phyloP scores from a whole-genome alignment of 1,140 invertebrate species.

The Galleria mellonella region DNA sequence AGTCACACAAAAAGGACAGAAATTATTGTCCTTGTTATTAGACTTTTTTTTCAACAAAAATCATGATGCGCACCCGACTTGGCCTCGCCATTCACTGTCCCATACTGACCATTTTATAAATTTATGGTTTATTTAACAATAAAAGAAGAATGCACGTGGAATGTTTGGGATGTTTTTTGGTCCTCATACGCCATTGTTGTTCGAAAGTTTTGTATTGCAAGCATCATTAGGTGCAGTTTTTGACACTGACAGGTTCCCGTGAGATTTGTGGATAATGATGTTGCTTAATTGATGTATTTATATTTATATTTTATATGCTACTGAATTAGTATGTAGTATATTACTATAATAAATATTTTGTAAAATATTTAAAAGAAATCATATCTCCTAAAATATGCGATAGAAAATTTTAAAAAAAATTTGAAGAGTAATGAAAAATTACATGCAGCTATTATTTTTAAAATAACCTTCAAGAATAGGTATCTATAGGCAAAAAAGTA shows the following conservation, averaged over 20 bases:
- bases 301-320: no score
- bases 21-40: conserved; percentile 36
- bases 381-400: no score
- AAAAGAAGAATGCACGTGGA: conserved; percentile 48
- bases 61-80: conserved; percentile 37
- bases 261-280: conserved; percentile 23
- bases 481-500: neutral
- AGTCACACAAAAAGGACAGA: conserved; percentile 35
- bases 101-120: conserved; percentile 62
- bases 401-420: no score
- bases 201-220: conserved; percentile 31
- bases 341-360: no score
- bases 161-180: conserved; percentile 18
- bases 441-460: no score
- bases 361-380: no score
- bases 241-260: conserved; percentile 42
- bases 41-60: conserved; percentile 42
- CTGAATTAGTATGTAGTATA: no score
- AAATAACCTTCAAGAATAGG: no score
- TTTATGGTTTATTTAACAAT: conserved; percentile 73
- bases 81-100: conserved; percentile 42
- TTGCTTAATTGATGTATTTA: conserved; percentile 12
- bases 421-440: no score
- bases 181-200: conserved; percentile 41
- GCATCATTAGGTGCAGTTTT: conserved; percentile 54